phyloP scores from a whole-genome alignment of 2,888 invertebrate species.

The Pharmacophagus antenor region DNA sequence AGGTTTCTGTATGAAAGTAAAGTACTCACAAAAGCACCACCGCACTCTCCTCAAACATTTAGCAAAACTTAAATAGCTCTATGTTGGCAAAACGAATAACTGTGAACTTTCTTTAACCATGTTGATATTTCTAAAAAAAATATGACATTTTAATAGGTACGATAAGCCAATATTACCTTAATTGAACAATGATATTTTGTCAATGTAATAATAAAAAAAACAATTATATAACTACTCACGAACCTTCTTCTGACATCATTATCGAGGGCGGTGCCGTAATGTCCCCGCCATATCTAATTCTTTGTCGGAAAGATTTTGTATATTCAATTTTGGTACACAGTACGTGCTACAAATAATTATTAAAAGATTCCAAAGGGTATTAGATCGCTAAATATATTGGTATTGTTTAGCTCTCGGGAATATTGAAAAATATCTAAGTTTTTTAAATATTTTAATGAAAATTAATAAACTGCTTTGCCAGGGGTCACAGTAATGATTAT shows the following conservation, averaged over 20 bases:
- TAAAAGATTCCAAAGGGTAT: not conserved
- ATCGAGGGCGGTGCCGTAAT: not conserved
- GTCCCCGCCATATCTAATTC: not conserved
- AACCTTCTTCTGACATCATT: not conserved
- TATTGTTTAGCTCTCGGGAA: not conserved
- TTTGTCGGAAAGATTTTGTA: not conserved
- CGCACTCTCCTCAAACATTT: too few relatives aligned
- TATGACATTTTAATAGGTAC: too few relatives aligned
- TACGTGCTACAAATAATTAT: not conserved
- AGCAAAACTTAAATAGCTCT: not conserved
- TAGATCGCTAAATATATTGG: not conserved
- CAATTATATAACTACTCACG: not conserved
- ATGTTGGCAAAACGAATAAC: not conserved
- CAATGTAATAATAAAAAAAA: not conserved
- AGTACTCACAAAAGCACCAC: too few relatives aligned
- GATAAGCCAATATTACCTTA: too few relatives aligned
- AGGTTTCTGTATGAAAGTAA: too few relatives aligned
- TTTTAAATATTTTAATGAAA: too few relatives aligned
- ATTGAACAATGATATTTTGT: too few relatives aligned
- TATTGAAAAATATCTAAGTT: not conserved
- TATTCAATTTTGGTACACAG: not conserved
- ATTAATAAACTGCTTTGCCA: too few relatives aligned
- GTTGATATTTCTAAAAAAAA: too few relatives aligned
- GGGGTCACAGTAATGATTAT: too few relatives aligned
- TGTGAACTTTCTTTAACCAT: too few relatives aligned